Conservation (phyloP, 1,140 invertebrate species). For the Pseudomyrmex concolor region DNA sequence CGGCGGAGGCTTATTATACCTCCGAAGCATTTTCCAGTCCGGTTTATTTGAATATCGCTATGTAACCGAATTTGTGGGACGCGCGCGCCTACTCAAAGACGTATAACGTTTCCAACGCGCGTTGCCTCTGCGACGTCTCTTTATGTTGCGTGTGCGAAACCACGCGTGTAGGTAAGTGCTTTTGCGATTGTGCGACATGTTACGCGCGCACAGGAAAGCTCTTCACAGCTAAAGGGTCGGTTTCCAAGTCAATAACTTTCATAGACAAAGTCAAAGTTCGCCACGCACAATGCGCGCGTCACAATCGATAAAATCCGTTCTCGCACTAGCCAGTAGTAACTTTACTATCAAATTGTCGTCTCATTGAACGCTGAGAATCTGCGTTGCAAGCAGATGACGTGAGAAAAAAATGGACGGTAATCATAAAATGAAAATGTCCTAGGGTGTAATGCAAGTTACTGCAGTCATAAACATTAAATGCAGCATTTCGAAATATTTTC, state of each 20-base stretch:
- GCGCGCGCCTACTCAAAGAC: conserved; percentile 26
- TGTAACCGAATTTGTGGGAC: conserved; percentile 66
- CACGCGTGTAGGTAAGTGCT: conserved; percentile 29
- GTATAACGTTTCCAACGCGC: conserved; percentile 45
- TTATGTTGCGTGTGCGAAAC: conserved; percentile 7
- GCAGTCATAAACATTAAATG: conserved; percentile 28
- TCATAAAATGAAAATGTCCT: background rate
- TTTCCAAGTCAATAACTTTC: conserved; percentile 70
- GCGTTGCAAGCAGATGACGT: background rate
- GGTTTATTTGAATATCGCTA: conserved; percentile 76
- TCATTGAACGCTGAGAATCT: background rate
- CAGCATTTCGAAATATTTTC: conserved; percentile 10
- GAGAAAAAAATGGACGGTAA: background rate
- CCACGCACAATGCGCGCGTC: conserved; percentile 61
- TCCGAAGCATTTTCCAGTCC: conserved; percentile 36
- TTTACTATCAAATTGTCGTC: background rate
- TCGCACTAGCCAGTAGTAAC: no score
- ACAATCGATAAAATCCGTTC: conserved; percentile 70
- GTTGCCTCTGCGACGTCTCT: conserved; percentile 15
- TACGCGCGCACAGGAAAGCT: conserved; percentile 5
- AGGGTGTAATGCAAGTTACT: background rate
- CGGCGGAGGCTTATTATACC: conserved; percentile 31
- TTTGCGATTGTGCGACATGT: background rate
- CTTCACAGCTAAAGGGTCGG: conserved; percentile 6
- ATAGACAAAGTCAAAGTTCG: conserved; percentile 43